Evolutionary conservation across 2,888 invertebrate species (phyloP).

Genomic region (Sarcophaga subvicina): DNA sequence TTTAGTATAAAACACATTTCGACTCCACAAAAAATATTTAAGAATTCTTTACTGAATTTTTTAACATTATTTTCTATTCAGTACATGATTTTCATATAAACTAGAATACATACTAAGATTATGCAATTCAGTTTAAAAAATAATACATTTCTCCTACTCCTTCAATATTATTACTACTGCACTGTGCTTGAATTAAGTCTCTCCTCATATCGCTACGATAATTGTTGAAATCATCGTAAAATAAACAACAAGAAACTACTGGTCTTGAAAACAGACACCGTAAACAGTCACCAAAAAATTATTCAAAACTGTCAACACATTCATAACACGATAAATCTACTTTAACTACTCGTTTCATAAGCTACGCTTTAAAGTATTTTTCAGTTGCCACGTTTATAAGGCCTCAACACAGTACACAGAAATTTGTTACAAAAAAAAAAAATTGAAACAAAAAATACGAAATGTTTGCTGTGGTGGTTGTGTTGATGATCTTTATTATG

Average conservation of each 20-base stretch:
- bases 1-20: no score
- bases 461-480: constrained; percentile 35
- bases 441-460: neutral
- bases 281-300: constrained; percentile 53
- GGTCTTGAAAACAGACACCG: constrained; percentile 75
- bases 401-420: neutral
- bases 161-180: no score
- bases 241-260: constrained; percentile 70
- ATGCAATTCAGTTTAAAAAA: neutral
- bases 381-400: neutral
- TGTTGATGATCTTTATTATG: constrained; percentile 62
- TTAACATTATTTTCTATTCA: neutral
- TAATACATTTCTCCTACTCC: no score
- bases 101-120: neutral
- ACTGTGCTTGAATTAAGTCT: neutral
- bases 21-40: no score
- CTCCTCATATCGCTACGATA: constrained; percentile 69
- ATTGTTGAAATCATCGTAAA: constrained; percentile 71
- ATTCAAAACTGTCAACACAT: constrained; percentile 64
- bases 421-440: constrained; percentile 22
- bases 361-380: neutral
- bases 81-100: neutral
- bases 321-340: constrained; percentile 42
- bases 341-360: constrained; percentile 14
- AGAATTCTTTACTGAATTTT: no score